Evolutionary conservation across 1,140 invertebrate species (phyloP).

Genomic region (Battus philenor): DNA sequence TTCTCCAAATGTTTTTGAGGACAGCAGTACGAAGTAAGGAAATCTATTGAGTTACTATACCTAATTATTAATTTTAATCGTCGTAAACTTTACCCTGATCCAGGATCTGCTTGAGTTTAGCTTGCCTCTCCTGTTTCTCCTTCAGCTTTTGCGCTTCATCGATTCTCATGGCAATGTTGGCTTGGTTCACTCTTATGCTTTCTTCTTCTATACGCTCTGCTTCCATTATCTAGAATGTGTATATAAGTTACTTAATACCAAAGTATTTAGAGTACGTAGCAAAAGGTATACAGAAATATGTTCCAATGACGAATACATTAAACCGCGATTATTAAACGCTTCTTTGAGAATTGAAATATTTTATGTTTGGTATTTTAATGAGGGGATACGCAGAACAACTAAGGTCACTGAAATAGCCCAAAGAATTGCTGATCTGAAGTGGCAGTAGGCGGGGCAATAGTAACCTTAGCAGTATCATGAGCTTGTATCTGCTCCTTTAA

Average conservation of each 20-base stretch:
- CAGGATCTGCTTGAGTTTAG: conserved; percentile 59
- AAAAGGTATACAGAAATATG: too few species aligned
- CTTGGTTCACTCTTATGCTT: conserved; percentile 77
- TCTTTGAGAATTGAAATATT: not conserved
- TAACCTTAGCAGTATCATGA: conserved; percentile 58
- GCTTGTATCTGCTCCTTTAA: conserved; percentile 68
- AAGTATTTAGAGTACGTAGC: too few species aligned
- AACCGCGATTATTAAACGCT: too few species aligned
- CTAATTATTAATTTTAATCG: not conserved
- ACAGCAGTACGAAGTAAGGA: not conserved
- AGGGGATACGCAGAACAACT: too few species aligned
- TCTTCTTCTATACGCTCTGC: conserved; percentile 81
- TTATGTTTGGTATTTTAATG: not conserved
- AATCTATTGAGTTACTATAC: not conserved
- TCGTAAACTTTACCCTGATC: conserved; percentile 49
- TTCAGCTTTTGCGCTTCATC: conserved; percentile 67
- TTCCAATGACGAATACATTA: too few species aligned
- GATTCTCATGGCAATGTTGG: conserved; percentile 66
- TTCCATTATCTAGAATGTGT: conserved; percentile 69
- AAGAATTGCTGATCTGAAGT: too few species aligned
- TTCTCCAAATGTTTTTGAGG: too few species aligned
- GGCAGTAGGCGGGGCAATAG: not conserved
- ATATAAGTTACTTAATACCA: too few species aligned
- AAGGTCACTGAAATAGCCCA: too few species aligned
- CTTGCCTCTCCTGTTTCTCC: conserved; percentile 51